Evolutionary conservation across 2,888 invertebrate genomes (phyloP), one percentile per base, ranked within the genome.

Genomic region (Pilophorus perplexus): DNA sequence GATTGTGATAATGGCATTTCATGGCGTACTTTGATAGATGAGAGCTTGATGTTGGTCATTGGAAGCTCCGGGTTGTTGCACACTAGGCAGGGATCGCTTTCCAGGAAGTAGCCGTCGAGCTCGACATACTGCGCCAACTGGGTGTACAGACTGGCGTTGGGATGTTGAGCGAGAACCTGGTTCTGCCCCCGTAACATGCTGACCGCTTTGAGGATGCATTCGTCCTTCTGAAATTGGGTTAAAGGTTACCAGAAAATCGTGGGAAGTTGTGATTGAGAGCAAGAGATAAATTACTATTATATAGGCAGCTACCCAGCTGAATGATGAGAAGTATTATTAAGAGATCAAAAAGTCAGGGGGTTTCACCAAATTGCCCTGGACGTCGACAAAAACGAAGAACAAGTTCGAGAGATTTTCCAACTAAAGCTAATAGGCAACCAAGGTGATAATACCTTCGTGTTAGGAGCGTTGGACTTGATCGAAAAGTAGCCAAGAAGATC

Each of bases 61-160:
- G 95, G 88, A 16, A 95, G 90, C 78, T 98, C 97, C 0, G 96
- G 96, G 79, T 96, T 96, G 79, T 97, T 97, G 78, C 98, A 98
- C 0, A 97, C 96, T 66, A 97, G 84, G 74, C 98, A 99, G 0
- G 98, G 98, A 76, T 97, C 96, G 20, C 93, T 93, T 80, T 98
- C 97, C 69, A 98, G 80, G 77, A 93, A 98, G 78, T 92, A 96
- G 0, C 97, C 97, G 76, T 96, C 96, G 48, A 96, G 84, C 75
- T 97, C 95, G 0, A 97, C 91, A 75, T 91, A 90, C n/a, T 93
- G 92, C 60, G 93, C 89, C 66, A 97, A 81, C 48, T 93, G 89
- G 0, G 92, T 90, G 78, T 97, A 97, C 38, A 97, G 82, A 68
- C 90, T 90, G 0, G 94, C 93, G 79, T 97, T 97, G 5, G 96